Base-by-base conservation (phyloP, 2,888 invertebrate genomes). In the Calameuta filiformis region DNA sequence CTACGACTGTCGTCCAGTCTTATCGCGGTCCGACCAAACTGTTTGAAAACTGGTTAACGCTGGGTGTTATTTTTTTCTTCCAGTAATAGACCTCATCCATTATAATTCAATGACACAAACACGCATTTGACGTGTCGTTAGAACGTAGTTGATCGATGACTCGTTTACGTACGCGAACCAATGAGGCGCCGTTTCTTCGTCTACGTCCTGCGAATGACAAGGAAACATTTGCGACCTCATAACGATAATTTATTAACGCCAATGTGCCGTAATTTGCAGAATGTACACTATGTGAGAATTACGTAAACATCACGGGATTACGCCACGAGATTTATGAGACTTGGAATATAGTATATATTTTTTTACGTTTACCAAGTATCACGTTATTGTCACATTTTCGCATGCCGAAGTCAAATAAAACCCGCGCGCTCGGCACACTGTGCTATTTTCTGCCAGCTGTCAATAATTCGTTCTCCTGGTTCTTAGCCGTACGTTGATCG, bases 51-150 rank as follows among this genome's bases (percentile, higher is more conserved):
- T 56, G 56, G 56, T 56, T 56, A 9, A 56, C 23, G 56, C 56
- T 9, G 23, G 9, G 9, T 56, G 6, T 6, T 23, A 35, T 35
- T 56, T 56, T 23, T 23, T 56, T 40, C 6, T 6, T 23, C 30
- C 74, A 69, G 69, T 75, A 75, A 74, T 69, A 69, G 75, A 75
- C 69, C 75, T 77, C 77, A 77, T 77, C 77, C 69, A 75, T 77
- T 77, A 77, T 77, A 69, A 77, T 75, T 77, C 75, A 77, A 56
- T 77, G 77, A 77, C 77, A 77, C 69, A 75, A 77, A 77, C 77
- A 77, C 75, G 77, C 68, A 77, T 77, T 77, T 75, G 77, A 77
- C 75, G 77, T 75, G 75, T 77, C 77, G 75, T 77, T 77, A 77
- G 77, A 71, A 77, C 68, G 73, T 31, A 23, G 12, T 77, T 77